Base-by-base conservation (phyloP, 2,888 invertebrate species). In the Melangyna quadrimaculata region DNA sequence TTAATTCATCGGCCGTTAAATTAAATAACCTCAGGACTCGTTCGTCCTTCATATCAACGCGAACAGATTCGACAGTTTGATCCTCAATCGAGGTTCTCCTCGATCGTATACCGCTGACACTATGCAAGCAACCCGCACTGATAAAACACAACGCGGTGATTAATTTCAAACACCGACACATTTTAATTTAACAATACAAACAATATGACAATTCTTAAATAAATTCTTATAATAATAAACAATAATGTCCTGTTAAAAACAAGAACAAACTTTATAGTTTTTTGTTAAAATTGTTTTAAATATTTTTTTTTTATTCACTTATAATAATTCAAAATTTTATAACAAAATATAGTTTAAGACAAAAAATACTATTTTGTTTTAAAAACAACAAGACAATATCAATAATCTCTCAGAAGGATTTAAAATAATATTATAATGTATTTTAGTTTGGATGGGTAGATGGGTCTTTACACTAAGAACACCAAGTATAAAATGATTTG, bases 401-500 rank as follows among this genome's bases (percentile, higher is more conserved):
- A 65, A n/a, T 14, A 35, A 67, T 51, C 5, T 67, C n/a, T 32
- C n/a, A n/a, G n/a, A 67, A 67, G 67, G 35, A 67, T 22, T 24
- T 22, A 22, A 35, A 35, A 51, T 32, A 24, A 3, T 24, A 2
- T n/a, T 22, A 22, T 22, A 12, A 19, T 57, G 0, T 57, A 17
- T 12, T 22, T 59, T 59, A 22, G 9, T 17, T 32, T 19, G 19
- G 61, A n/a, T 69, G 14, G 83, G 70, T 75, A 71, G 78, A 86
- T 86, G 79, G 90, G 91, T 91, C 91, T 90, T 91, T 89, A 89
- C 91, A 90, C 90, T 91, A 90, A 91, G 91, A 92, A 92, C 89
- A 88, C 91, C 91, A 90, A 92, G 90, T 92, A 90, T 90, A 91
- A 91, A 91, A 91, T 91, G 91, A 91, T 92, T 91, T 92, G 92